phyloP scores from a whole-genome alignment of 2,888 invertebrate genomes.

The Aquatica leii region DNA sequence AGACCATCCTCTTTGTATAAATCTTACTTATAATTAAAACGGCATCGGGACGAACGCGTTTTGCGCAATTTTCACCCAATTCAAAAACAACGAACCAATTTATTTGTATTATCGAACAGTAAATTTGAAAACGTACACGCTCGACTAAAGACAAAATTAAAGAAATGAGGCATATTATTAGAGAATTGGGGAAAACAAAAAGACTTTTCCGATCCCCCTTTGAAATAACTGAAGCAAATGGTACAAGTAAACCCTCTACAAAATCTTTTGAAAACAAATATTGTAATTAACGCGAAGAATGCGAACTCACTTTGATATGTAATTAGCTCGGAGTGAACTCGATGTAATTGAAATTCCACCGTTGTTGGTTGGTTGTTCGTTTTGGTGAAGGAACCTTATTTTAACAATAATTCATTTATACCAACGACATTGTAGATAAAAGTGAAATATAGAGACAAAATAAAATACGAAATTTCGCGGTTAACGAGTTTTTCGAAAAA shows the following conservation, averaged over 20 bases:
- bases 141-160: constrained; percentile 39
- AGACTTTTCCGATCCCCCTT: not conserved
- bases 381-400: no score
- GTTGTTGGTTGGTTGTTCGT: constrained; percentile 11
- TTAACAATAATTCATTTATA: no score
- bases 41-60: constrained; percentile 5
- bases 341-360: constrained; percentile 55
- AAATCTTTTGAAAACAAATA: constrained; percentile 55
- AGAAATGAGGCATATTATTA: constrained; percentile 49
- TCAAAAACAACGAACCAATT: constrained; percentile 26
- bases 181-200: constrained; percentile 11
- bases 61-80: not conserved
- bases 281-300: constrained; percentile 57
- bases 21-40: constrained; percentile 56
- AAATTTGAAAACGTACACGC: constrained; percentile 31
- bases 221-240: constrained; percentile 21
- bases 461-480: constrained; percentile 59
- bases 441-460: constrained; percentile 47
- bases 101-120: constrained; percentile 34
- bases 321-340: constrained; percentile 54
- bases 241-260: constrained; percentile 29
- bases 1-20: constrained; percentile 53
- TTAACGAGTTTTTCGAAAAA: constrained; percentile 58
- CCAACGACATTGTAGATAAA: constrained; percentile 34
- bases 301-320: constrained; percentile 55